Evolutionary conservation across 2,797 vertebrate species (phyloP).

Genomic region (Hippopotamyrus pictus): DNA sequence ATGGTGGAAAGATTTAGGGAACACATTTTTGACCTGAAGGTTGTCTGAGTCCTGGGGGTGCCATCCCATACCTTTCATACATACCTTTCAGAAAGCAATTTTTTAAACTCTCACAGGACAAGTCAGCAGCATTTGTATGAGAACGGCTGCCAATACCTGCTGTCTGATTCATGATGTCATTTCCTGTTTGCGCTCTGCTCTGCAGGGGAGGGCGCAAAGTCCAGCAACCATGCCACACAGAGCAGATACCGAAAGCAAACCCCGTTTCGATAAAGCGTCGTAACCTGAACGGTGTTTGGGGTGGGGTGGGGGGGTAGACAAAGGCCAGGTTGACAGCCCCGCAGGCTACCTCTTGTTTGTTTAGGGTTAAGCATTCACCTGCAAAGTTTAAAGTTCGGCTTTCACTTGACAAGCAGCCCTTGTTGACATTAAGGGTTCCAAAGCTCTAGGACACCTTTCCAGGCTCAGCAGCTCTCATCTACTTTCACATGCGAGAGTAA

Average conservation of each 20-base stretch:
- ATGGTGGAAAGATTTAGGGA: not conserved
- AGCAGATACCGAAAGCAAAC: conserved; percentile 7
- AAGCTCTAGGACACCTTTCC: not conserved
- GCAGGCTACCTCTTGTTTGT: conserved; percentile 49
- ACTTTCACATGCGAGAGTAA: conserved; percentile 2
- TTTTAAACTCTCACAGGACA: not conserved
- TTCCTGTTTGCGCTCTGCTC: not conserved
- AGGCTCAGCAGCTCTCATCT: not conserved
- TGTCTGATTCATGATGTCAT: not conserved
- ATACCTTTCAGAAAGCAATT: not conserved
- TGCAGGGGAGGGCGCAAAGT: not conserved
- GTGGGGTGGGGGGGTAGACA: conserved; percentile 27
- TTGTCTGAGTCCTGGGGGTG: not conserved
- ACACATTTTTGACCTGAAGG: not conserved
- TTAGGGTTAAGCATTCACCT: conserved; percentile 64
- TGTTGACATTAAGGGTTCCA: not conserved
- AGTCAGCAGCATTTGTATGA: too few relatives aligned
- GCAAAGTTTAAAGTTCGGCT: conserved; percentile 50
- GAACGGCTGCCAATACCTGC: not conserved
- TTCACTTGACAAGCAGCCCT: conserved; percentile 33
- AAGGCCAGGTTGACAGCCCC: conserved; percentile 10
- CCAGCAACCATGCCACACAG: not conserved
- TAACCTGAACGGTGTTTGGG: not conserved
- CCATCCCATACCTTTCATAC: too few relatives aligned
- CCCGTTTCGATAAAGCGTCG: not conserved